Evolutionary conservation across 2,113 vertebrate species (phyloP).

Genomic region (Neotragus moschatus): DNA sequence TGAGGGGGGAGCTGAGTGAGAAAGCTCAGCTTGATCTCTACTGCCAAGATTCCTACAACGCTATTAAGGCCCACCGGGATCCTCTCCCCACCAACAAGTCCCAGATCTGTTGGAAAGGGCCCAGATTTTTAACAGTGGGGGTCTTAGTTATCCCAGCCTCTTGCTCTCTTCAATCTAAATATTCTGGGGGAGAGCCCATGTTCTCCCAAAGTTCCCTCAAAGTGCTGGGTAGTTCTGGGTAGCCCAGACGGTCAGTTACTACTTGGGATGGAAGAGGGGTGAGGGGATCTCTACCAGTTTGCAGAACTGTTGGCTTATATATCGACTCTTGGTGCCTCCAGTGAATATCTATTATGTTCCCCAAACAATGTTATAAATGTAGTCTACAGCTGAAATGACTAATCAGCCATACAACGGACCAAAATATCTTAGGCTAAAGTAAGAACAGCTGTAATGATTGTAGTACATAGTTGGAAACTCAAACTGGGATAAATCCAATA

Average conservation of each 20-base stretch:
- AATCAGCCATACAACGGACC: constrained; percentile 57
- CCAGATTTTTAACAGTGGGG: neutral
- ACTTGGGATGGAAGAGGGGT: neutral
- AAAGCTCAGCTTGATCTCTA: neutral
- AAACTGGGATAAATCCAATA: constrained; percentile 55
- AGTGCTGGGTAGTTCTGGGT: neutral
- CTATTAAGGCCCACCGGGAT: neutral
- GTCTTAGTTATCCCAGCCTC: neutral
- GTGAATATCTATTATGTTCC: neutral
- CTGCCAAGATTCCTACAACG: neutral
- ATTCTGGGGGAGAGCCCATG: neutral
- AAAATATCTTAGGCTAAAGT: constrained; percentile 60
- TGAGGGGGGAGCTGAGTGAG: neutral
- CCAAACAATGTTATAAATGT: constrained; percentile 47
- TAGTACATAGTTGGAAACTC: constrained; percentile 41
- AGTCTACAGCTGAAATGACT: constrained; percentile 41
- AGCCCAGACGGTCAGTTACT: neutral
- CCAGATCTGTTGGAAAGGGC: neutral
- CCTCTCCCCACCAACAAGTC: neutral
- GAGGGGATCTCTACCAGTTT: neutral
- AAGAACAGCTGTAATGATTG: constrained; percentile 66
- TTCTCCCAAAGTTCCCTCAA: neutral
- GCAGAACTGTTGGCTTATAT: neutral
- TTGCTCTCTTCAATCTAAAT: neutral
- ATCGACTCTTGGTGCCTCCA: neutral